Base-by-base conservation (phyloP, 2,797 vertebrate genomes). In the Heteromormyrus szaboi region DNA sequence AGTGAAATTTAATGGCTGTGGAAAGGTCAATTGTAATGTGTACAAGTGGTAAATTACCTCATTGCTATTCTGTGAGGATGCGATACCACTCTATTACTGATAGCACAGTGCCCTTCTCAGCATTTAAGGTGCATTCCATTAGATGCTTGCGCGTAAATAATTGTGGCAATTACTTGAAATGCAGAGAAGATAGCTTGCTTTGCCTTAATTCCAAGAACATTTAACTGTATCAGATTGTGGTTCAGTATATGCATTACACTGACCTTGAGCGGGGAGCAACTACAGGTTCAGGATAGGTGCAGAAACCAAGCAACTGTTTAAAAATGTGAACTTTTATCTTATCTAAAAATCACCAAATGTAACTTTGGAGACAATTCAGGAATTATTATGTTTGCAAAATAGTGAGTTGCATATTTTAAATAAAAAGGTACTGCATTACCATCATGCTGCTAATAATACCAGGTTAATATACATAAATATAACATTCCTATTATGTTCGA, bases 131-230 rank as follows among this genome's bases (percentile, higher is more conserved):
- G 59, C 86, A 87, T 46, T 65, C 54, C 59, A 46, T 65, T 44
- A 87, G 86, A 50, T 25, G 41, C 41, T 4, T 87, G 59, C 12
- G 37, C 37, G 59, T 87, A 87, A 87, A 87, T 87, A 87, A 87
- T 68, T 46, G 56, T 22, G 41, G 59, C 86, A 87, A 87, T 68
- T 87, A 87, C 86, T 87, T 46, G 86, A 87, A 87, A 65, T 86
- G 85, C 51, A 65, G 56, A 25, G 56, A 44, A 48, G 56, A 62
- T 87, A 46, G 29, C 56, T 22, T 44, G 56, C 59, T 65, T 65
- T 54, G 44, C 41, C 56, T 65, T 44, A 65, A 68, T 41, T 87
- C 59, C 11, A n/a, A 87, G 56, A 87, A 87, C 86, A 87, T 62
- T 65, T 54, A 65, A 65, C 53, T 62, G 86, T 48, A 87, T 87